Percentiles rank a stretch among this genome's conserved stretches.
phyloP scores from a whole-genome alignment of 2,113 vertebrate genomes.

The Neodontobutis hainanensis region DNA sequence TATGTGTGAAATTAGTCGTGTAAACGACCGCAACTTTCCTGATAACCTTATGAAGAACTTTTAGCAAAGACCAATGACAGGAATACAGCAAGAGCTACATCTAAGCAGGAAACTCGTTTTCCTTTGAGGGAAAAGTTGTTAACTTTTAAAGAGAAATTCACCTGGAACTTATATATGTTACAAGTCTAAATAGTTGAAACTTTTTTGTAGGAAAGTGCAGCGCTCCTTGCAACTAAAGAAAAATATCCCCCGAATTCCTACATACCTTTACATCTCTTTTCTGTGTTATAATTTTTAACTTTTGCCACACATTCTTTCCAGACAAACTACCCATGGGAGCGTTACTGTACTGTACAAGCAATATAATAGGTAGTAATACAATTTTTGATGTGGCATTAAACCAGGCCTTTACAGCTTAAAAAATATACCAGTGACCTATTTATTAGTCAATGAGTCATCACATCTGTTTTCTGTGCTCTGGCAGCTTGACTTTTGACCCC shows the following conservation, averaged over 20 bases:
- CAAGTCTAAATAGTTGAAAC: too few relatives aligned
- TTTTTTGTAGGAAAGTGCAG: neutral
- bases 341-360: too few relatives aligned
- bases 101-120: neutral
- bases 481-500: constrained; percentile 44
- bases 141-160: neutral
- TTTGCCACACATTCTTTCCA: neutral
- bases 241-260: neutral
- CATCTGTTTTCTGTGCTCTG: constrained; percentile 70
- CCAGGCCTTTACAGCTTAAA: neutral
- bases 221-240: neutral
- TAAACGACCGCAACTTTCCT: neutral
- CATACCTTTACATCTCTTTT: neutral
- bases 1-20: neutral
- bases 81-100: neutral
- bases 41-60: neutral
- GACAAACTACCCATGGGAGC: neutral
- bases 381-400: neutral
- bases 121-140: neutral
- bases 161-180: neutral
- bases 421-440: constrained; percentile 44
- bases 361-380: neutral
- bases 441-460: constrained; percentile 66
- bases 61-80: neutral
- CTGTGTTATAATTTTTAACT: constrained; percentile 5